These are phyloP conservation scores for Cyprinodon tularosa DNA, from an alignment of 2,113 vertebrate species.

Conservation along the genomic window DNA sequence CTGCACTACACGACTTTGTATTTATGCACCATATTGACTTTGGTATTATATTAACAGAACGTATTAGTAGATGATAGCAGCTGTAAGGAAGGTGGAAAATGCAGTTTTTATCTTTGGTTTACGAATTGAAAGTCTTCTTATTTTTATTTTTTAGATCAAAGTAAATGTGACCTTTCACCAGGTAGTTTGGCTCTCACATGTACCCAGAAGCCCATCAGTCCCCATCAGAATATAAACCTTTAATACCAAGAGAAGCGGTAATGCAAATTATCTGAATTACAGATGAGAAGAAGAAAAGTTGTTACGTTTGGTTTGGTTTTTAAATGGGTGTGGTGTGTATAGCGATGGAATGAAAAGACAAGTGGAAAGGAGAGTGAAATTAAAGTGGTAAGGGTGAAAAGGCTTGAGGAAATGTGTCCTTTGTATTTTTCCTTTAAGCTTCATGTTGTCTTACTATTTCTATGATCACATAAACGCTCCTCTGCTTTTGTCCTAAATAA, in stretches of 20 bases:
- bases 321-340: constrained; percentile 44
- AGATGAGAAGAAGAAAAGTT: constrained; percentile 15
- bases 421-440: constrained; percentile 5
- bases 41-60: too few species aligned
- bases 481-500: too few species aligned
- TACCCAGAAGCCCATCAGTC: constrained; percentile 51
- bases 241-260: constrained; percentile 22
- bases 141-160: too few species aligned
- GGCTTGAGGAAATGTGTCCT: constrained; percentile 20
- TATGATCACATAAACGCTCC: neutral
- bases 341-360: constrained; percentile 37
- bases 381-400: constrained; percentile 3
- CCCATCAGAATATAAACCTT: constrained; percentile 18
- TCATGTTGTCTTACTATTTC: constrained; percentile 20
- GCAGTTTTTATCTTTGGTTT: too few species aligned
- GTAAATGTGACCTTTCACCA: too few species aligned
- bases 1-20: too few species aligned
- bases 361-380: constrained; percentile 43
- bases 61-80: too few species aligned
- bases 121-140: too few species aligned
- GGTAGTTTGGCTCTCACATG: constrained; percentile 33
- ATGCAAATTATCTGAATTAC: constrained; percentile 34
- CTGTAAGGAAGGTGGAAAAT: too few species aligned
- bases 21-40: too few species aligned
- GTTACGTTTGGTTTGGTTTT: constrained; percentile 11